phyloP scores from a whole-genome alignment of 1,140 invertebrate genomes.

The Chionoecetes opilio region DNA sequence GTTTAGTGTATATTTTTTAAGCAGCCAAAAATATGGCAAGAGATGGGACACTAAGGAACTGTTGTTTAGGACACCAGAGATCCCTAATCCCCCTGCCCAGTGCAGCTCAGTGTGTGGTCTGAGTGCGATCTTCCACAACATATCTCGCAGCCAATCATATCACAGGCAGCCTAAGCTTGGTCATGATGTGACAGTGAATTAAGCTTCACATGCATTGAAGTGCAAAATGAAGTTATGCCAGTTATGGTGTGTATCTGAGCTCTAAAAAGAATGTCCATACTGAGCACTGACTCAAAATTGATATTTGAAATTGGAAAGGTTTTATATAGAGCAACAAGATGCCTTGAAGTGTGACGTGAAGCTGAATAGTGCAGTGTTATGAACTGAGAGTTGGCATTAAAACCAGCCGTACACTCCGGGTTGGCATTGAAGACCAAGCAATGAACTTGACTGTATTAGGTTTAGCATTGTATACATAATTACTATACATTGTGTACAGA shows the following conservation, averaged over 20 bases:
- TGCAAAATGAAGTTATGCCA: slow-evolving; percentile 78
- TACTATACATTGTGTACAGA: slow-evolving; percentile 80
- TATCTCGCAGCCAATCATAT: slow-evolving; percentile 80
- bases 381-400: slow-evolving; percentile 69
- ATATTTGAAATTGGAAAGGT: slow-evolving; percentile 66
- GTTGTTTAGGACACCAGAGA: slow-evolving; percentile 74
- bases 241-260: slow-evolving; percentile 76
- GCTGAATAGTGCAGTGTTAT: slow-evolving; percentile 76
- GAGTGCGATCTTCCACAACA: slow-evolving; percentile 78
- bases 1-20: slow-evolving; percentile 79
- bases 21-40: slow-evolving; percentile 70
- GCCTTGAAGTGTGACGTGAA: slow-evolving; percentile 77
- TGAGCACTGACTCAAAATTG: slow-evolving; percentile 76
- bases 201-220: slow-evolving; percentile 77
- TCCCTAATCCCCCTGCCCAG: slow-evolving; percentile 74
- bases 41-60: slow-evolving; percentile 73
- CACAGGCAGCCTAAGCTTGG: slow-evolving; percentile 80
- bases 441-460: slow-evolving; percentile 76
- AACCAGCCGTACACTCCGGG: slow-evolving; percentile 61
- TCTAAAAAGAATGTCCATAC: slow-evolving; percentile 73
- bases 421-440: slow-evolving; percentile 75
- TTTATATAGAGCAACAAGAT: slow-evolving; percentile 73
- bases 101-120: slow-evolving; percentile 78
- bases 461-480: slow-evolving; percentile 80
- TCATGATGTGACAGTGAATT: slow-evolving; percentile 71